Conservation (phyloP, 2,113 vertebrate species). For the Canis aureus region DNA sequence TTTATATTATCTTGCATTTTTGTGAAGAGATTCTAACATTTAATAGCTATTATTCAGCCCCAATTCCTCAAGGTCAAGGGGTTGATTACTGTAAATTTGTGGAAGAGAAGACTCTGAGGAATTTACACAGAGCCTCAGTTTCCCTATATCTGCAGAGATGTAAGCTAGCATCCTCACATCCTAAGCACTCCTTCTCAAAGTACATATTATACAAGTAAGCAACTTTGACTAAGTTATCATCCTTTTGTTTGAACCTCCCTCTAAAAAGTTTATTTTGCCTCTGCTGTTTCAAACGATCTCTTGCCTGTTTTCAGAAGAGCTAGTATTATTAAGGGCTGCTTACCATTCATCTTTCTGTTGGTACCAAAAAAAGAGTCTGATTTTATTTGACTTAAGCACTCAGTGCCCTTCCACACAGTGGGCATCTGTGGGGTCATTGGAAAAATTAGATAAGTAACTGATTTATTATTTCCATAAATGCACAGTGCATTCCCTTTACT, state of each 20-base stretch:
- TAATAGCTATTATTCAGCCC: neutral
- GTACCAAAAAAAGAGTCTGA: neutral
- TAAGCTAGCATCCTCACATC: neutral
- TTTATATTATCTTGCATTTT: slow-evolving; percentile 27
- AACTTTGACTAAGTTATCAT: neutral
- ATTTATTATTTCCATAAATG: slow-evolving; percentile 49
- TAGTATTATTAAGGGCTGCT: neutral
- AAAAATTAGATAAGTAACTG: slow-evolving; percentile 44
- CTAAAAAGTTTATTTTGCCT: slow-evolving; percentile 41
- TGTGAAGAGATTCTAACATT: slow-evolving; percentile 45
- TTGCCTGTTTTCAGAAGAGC: neutral
- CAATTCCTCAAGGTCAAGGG: slow-evolving; percentile 28
- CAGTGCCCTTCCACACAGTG: neutral
- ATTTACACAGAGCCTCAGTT: neutral
- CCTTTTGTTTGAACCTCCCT: neutral
- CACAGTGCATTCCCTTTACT: neutral
- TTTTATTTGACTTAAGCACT: neutral
- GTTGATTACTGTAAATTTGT: neutral
- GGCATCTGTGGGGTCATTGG: neutral
- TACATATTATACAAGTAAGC: neutral
- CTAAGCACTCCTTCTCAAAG: neutral
- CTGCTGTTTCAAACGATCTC: slow-evolving; percentile 52
- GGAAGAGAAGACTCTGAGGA: neutral
- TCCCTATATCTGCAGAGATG: neutral
- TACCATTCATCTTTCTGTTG: neutral